These are phyloP conservation scores for Papilio dardanus DNA, from an alignment of 1,140 invertebrate species.

Conservation along the genomic window DNA sequence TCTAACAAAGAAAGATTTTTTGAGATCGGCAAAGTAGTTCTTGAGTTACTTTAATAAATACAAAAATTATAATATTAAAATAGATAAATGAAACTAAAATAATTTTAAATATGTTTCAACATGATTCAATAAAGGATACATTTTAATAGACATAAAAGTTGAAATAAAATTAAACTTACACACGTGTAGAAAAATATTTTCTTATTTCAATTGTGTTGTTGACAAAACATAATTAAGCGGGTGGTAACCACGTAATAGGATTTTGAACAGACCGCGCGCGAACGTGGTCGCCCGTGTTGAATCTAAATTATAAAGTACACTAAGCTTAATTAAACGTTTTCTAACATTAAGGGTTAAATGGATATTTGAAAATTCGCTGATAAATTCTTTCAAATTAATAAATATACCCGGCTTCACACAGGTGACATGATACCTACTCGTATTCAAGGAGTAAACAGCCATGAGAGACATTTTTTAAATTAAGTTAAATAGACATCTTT, in stretches of 20 bases:
- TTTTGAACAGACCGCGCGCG: background rate
- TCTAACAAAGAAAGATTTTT: no score
- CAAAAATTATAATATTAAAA: no score
- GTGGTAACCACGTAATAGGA: conserved; percentile 24
- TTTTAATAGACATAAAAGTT: background rate
- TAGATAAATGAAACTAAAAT: no score
- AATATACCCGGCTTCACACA: background rate
- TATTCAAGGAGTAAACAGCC: no score
- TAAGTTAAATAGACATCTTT: no score
- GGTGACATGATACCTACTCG: no score
- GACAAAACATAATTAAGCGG: conserved; percentile 11
- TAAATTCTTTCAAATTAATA: background rate
- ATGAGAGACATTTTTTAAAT: no score
- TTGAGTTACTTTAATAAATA: no score
- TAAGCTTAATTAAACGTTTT: conserved; percentile 9
- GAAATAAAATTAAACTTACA: background rate
- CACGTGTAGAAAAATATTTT: background rate
- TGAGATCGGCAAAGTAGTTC: no score
- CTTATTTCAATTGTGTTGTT: background rate
- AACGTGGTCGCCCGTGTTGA: conserved; percentile 1
- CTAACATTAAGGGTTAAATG: background rate
- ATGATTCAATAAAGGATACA: background rate
- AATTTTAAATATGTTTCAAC: no score
- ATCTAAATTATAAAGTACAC: conserved; percentile 17
- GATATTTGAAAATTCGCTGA: background rate